Conservation (phyloP, 2,797 vertebrate genomes). For the Darevskia nairensis region DNA sequence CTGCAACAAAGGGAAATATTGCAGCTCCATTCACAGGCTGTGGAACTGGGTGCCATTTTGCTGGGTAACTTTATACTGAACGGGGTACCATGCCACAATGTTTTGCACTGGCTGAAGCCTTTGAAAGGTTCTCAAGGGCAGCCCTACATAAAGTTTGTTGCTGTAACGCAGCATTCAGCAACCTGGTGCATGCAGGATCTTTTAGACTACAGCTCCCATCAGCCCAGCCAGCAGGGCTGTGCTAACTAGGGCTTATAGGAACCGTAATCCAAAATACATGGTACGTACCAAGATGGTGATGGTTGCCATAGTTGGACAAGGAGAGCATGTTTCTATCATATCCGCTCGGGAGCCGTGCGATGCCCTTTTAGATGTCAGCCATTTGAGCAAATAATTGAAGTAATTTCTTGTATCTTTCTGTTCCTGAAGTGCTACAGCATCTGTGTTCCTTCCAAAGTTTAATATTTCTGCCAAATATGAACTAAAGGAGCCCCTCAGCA, state of each 20-base stretch:
- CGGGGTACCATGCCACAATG: background rate
- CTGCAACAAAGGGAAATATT: no score
- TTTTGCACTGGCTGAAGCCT: background rate
- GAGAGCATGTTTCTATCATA: background rate
- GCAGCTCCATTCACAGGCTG: no score
- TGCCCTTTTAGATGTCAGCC: background rate
- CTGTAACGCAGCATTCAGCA: no score
- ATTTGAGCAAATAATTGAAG: background rate
- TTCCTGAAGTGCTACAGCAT: conserved; percentile 35
- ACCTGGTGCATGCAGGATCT: no score
- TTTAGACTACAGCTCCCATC: no score
- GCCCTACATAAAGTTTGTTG: background rate
- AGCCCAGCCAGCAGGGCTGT: no score
- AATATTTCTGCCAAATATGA: conserved; percentile 68
- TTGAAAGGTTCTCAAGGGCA: background rate
- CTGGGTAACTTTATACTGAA: no score
- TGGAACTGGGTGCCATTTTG: no score
- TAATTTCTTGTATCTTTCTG: conserved; percentile 14
- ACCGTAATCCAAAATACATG: no score
- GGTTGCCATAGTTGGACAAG: background rate
- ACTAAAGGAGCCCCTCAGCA: conserved; percentile 63
- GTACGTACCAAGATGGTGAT: no score
- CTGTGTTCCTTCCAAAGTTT: conserved; percentile 73
- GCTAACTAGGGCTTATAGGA: no score
- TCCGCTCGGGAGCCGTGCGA: background rate